Percentiles rank a stretch among this genome's conserved stretches.
Evolutionary conservation across 2,797 vertebrate genomes (phyloP).

Genomic region (Neoniphon sammara): DNA sequence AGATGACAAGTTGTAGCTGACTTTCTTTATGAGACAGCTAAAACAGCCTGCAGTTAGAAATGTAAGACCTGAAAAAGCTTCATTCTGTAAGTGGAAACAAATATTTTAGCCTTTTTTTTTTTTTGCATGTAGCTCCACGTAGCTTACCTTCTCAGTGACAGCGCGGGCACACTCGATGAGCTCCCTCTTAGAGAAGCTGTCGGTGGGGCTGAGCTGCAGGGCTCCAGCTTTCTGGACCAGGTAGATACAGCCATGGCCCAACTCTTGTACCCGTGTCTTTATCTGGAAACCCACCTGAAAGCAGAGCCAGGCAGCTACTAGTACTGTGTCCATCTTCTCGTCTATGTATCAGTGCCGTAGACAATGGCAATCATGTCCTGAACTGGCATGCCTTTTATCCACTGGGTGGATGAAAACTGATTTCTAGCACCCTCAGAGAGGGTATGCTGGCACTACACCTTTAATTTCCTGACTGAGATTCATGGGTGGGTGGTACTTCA

Average conservation of each 20-base stretch:
- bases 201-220: conserved; percentile 89
- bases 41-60: conserved; percentile 25
- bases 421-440: conserved; percentile 66
- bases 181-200: conserved; percentile 91
- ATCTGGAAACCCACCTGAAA: conserved; percentile 91
- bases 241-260: conserved; percentile 91
- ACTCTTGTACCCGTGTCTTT: conserved; percentile 88
- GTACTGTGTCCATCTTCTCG: conserved; percentile 22
- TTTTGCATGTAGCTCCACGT: background rate
- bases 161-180: conserved; percentile 91
- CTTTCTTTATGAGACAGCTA: conserved; percentile 18
- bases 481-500: conserved; percentile 82
- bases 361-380: conserved; percentile 39
- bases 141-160: conserved; percentile 89
- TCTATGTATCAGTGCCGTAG: conserved; percentile 33
- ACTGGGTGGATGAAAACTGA: conserved; percentile 45
- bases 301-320: conserved; percentile 36
- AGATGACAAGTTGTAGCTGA: conserved; percentile 18
- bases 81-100: background rate
- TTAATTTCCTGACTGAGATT: conserved; percentile 80
- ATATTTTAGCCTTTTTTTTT: background rate
- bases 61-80: background rate
- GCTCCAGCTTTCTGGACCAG: conserved; percentile 93
- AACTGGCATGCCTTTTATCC: conserved; percentile 50
- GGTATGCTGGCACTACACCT: conserved; percentile 72